phyloP scores from a whole-genome alignment of 2,888 invertebrate genomes.

The Campopleginae sp. region DNA sequence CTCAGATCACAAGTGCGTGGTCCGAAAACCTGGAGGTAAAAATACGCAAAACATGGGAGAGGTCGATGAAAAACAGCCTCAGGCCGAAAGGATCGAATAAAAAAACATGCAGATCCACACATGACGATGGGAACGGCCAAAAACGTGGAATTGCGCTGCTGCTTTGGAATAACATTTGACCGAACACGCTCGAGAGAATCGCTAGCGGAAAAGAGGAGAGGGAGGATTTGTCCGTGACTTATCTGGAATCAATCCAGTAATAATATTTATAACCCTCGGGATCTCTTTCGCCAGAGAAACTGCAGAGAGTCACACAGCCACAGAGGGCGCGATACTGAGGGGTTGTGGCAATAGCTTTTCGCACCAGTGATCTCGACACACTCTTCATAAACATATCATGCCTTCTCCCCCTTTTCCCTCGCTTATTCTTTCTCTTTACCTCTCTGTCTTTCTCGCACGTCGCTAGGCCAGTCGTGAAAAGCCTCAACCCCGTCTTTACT shows the following conservation, averaged over 20 bases:
- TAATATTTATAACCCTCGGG: conserved; percentile 69
- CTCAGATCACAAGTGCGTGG: not conserved
- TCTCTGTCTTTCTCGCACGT: conserved; percentile 10
- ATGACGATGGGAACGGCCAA: not conserved
- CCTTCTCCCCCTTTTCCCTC: conserved; percentile 1
- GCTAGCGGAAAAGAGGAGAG: conserved; percentile 42
- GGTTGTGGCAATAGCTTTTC: conserved; percentile 61
- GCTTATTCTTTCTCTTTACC: not conserved
- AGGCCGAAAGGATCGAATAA: conserved; percentile 4
- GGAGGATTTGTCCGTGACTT: conserved; percentile 78
- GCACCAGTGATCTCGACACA: conserved; percentile 45
- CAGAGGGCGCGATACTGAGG: not conserved
- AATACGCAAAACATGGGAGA: conserved; percentile 14
- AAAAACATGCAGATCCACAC: conserved; percentile 8
- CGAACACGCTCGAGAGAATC: conserved; percentile 68
- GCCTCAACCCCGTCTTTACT: conserved; percentile 51
- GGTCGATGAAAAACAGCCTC: conserved; percentile 12
- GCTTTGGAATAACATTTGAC: conserved; percentile 74
- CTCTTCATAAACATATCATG: conserved; percentile 47
- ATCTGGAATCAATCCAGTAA: conserved; percentile 81
- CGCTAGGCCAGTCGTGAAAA: conserved; percentile 29
- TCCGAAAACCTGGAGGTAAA: conserved; percentile 6
- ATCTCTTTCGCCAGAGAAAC: conserved; percentile 48
- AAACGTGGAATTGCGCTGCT: conserved; percentile 69
- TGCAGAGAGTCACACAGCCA: conserved; percentile 32